Evolutionary conservation across 1,140 invertebrate genomes (phyloP), one percentile per base, ranked within the genome.

Genomic region (Palaemon carinicauda): DNA sequence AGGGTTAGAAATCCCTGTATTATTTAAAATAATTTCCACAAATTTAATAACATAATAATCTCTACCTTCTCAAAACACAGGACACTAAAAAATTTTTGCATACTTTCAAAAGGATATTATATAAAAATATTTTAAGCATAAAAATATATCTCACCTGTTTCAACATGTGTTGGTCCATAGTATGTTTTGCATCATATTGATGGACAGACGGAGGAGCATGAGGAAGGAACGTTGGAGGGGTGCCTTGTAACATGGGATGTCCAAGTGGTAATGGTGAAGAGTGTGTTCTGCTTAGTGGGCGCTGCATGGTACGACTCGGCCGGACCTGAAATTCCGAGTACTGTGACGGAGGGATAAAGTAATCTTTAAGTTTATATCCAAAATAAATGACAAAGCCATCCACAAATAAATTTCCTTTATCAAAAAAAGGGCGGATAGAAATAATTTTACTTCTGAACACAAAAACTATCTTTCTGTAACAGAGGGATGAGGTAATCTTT

Each of bases 181-280:
- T 91, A 90, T 93, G 94, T 87, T 94, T 85, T 52, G 82, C 94
- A 89, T 95, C 94, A 89, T 94, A 94, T 88, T 94, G 94, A 31
- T 91, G 93, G 93, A 88, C 93, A 93, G 17, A 92, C 92, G 88
- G 94, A 91, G 90, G 93, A 93, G 88, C 94, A 65, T 74, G 82
- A 94, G 89, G 94, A 94, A 90, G 94, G 41, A 94, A 93, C 91
- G 84, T 21, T 86, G 87, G 82, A 78, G 88, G 88, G 33, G 50
- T 80, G n/a, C 80, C 89, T 60, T 96, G 95, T 56, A 99, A 93
- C 93, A 97, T 95, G 31, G 97, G 97, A 92, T 98, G 96, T 3
- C 97, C 97, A n/a, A 99, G 92, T 31, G 98, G 98, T 89, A 99
- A 92, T 0, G 98, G 97, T 5, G 97, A 97, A 15, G 96, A 97